phyloP scores from a whole-genome alignment of 2,888 invertebrate species.

The Falcaria lacertinaria region DNA sequence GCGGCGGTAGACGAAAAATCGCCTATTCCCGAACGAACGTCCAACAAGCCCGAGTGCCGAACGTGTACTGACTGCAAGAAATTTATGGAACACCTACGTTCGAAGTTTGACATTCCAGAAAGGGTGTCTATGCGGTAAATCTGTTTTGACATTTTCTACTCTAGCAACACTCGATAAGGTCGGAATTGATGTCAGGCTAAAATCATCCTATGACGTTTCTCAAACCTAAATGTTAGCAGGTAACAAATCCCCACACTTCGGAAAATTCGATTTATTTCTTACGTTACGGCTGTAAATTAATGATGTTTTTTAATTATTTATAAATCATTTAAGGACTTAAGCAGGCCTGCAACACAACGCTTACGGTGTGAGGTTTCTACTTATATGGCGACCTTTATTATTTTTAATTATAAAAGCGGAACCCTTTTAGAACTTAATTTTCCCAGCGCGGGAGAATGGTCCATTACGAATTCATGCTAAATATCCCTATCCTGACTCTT shows the following conservation, averaged over 20 bases:
- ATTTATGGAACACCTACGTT: slow-evolving; percentile 54
- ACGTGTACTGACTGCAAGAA: slow-evolving; percentile 45
- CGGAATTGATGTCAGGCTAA: neutral
- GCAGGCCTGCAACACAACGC: slow-evolving; percentile 1
- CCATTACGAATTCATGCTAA: neutral
- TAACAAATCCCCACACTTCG: slow-evolving; percentile 30
- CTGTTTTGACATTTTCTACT: slow-evolving; percentile 8
- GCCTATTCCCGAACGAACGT: slow-evolving; percentile 17
- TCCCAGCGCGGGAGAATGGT: neutral
- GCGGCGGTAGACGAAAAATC: slow-evolving; percentile 11
- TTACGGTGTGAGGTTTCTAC: slow-evolving; percentile 2
- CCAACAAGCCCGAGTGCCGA: slow-evolving; percentile 22
- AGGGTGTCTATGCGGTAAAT: slow-evolving; percentile 31
- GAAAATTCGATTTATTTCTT: slow-evolving; percentile 34
- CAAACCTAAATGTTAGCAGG: slow-evolving; percentile 43
- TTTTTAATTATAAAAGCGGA: neutral
- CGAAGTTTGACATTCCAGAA: slow-evolving; percentile 25
- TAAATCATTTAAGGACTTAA: slow-evolving; percentile 16
- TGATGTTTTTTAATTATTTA: slow-evolving; percentile 38
- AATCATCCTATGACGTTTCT: slow-evolving; percentile 11
- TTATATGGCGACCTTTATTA: slow-evolving; percentile 1
- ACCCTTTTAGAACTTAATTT: neutral
- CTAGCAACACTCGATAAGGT: neutral
- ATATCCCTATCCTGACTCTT: neutral
- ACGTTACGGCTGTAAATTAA: slow-evolving; percentile 36